phyloP scores from a whole-genome alignment of 92 coral and sea anemone species.

The Epizoanthus scotinus region DNA sequence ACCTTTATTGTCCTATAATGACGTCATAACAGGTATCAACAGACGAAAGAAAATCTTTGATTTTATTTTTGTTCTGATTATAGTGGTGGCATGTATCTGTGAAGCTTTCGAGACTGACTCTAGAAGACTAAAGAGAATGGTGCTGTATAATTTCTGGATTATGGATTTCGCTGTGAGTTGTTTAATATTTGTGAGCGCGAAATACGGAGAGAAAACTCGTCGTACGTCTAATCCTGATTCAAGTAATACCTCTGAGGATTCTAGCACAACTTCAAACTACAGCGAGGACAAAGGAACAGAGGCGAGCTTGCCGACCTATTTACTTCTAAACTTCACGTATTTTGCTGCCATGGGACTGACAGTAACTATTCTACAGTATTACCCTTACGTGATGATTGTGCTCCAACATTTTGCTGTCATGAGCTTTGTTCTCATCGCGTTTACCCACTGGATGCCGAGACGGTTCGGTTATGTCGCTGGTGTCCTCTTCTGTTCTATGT shows the following conservation, averaged over 20 bases:
- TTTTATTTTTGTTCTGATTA: neutral
- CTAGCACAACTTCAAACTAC: constrained; percentile 12
- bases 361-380: constrained; percentile 72
- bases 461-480: constrained; percentile 71
- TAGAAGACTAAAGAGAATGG: constrained; percentile 43
- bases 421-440: constrained; percentile 76
- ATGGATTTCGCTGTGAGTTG: constrained; percentile 86
- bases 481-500: constrained; percentile 52
- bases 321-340: constrained; percentile 71
- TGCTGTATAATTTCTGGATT: constrained; percentile 88
- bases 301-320: constrained; percentile 61
- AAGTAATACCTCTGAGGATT: neutral
- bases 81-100: neutral
- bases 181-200: constrained; percentile 80
- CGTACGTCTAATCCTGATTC: constrained; percentile 23
- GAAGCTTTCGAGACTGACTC: neutral
- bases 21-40: constrained; percentile 29
- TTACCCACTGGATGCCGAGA: constrained; percentile 84
- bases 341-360: constrained; percentile 85
- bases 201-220: constrained; percentile 75
- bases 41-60: constrained; percentile 10
- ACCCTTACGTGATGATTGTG: constrained; percentile 71
- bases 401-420: constrained; percentile 90
- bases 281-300: constrained; percentile 49
- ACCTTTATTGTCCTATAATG: constrained; percentile 19